Percentiles rank a stretch among this genome's conserved stretches.
These are phyloP conservation scores for Sclerurus mexicanus DNA, from an alignment of 2,113 vertebrate genomes.

Conservation along the genomic window DNA sequence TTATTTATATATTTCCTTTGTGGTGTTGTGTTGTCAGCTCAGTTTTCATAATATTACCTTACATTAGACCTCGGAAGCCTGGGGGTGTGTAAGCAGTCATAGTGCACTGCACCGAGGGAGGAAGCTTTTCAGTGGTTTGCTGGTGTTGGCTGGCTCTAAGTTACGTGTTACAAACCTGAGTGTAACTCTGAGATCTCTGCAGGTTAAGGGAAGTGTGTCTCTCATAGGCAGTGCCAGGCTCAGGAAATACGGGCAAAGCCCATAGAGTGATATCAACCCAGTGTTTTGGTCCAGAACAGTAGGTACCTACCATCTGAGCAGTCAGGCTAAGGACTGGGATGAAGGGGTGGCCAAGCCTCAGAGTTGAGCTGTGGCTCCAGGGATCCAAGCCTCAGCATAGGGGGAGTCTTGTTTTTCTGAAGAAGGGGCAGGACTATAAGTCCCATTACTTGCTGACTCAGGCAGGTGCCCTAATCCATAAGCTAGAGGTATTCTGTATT, in stretches of 20 bases:
- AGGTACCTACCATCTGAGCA: background rate
- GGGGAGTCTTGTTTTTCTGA: background rate
- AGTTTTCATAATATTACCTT: background rate
- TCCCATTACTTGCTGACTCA: background rate
- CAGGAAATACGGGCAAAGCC: background rate
- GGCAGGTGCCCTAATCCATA: accelerated
- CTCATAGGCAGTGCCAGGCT: background rate
- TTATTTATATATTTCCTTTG: background rate
- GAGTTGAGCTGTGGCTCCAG: background rate
- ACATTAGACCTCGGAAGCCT: background rate
- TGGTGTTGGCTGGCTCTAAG: background rate
- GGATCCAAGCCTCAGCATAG: background rate
- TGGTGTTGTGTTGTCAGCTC: background rate
- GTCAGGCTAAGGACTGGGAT: background rate
- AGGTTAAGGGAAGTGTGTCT: too few relatives aligned
- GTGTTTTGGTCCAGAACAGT: background rate
- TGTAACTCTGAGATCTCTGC: background rate
- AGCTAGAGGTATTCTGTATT: background rate
- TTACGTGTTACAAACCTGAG: background rate
- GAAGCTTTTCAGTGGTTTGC: background rate
- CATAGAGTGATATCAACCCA: background rate
- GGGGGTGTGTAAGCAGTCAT: background rate
- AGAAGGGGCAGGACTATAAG: background rate
- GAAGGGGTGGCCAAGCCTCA: background rate
- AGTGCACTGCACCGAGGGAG: background rate